Conservation (phyloP, 2,113 vertebrate species). For the Edolisoma coerulescens region DNA sequence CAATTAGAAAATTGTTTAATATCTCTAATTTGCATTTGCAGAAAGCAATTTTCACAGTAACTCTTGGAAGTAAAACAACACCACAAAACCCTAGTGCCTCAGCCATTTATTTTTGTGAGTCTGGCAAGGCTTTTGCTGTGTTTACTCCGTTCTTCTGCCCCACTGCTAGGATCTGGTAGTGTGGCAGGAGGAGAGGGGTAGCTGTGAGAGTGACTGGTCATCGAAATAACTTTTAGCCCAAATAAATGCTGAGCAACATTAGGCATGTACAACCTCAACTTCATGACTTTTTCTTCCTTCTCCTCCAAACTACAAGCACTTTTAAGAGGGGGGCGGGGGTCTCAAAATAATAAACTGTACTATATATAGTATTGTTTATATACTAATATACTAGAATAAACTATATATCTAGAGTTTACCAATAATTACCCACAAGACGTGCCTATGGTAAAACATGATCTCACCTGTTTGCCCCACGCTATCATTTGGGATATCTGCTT, state of each 20-base stretch:
- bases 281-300: not conserved
- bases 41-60: slow-evolving; percentile 84
- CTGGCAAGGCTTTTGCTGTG: not conserved
- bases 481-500: not conserved
- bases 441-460: not conserved
- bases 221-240: not conserved
- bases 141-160: not conserved
- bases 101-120: not conserved
- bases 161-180: not conserved
- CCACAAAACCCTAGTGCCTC: not conserved
- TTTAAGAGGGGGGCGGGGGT: not conserved
- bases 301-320: not conserved
- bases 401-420: not conserved
- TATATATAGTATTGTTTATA: not conserved
- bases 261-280: not conserved
- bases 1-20: slow-evolving; percentile 96
- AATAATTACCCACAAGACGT: not conserved
- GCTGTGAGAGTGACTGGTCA: not conserved
- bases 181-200: not conserved
- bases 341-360: not conserved
- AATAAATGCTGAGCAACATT: not conserved
- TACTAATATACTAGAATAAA: not conserved
- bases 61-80: slow-evolving; percentile 57
- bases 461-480: not conserved
- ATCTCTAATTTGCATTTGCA: slow-evolving; percentile 86